Conservation (phyloP, 2,113 vertebrate genomes). For the Chionodraco myersi region DNA sequence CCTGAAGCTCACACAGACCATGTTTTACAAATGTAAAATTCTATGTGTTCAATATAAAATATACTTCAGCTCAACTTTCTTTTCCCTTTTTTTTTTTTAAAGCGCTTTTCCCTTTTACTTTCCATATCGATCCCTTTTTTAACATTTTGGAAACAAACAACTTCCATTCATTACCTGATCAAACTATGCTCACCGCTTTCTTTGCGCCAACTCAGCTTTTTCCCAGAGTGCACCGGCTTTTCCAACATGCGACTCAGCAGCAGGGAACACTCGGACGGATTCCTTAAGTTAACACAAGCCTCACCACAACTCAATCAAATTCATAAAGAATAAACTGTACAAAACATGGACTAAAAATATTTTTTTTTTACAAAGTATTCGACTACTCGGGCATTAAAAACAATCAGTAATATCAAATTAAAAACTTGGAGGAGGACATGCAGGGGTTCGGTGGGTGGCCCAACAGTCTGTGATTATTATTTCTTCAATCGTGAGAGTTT, state of each 20-base stretch:
- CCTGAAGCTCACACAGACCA: constrained; percentile 15
- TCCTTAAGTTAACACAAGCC: constrained; percentile 44
- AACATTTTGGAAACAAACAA: not conserved
- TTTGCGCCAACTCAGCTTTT: not conserved
- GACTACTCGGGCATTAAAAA: constrained; percentile 63
- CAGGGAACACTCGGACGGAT: constrained; percentile 51
- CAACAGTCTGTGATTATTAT: constrained; percentile 50
- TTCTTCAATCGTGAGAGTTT: constrained; percentile 87
- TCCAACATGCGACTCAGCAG: constrained; percentile 46
- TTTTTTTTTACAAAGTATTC: constrained; percentile 65
- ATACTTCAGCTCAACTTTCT: constrained; percentile 26
- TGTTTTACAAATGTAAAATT: constrained; percentile 54
- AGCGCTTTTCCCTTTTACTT: constrained; percentile 21
- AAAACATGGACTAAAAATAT: constrained; percentile 80
- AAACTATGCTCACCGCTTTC: not conserved
- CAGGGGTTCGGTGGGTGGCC: constrained; percentile 51
- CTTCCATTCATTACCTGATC: constrained; percentile 5
- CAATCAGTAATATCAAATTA: constrained; percentile 63
- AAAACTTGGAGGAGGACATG: constrained; percentile 67
- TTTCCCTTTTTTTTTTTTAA: constrained; percentile 17
- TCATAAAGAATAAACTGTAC: constrained; percentile 66
- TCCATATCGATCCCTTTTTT: not conserved
- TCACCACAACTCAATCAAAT: constrained; percentile 29
- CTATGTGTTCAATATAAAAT: constrained; percentile 48
- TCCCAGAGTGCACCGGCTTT: constrained; percentile 41